These are phyloP conservation scores for Colostygia pectinataria DNA, from an alignment of 2,888 invertebrate genomes.

Conservation along the genomic window DNA sequence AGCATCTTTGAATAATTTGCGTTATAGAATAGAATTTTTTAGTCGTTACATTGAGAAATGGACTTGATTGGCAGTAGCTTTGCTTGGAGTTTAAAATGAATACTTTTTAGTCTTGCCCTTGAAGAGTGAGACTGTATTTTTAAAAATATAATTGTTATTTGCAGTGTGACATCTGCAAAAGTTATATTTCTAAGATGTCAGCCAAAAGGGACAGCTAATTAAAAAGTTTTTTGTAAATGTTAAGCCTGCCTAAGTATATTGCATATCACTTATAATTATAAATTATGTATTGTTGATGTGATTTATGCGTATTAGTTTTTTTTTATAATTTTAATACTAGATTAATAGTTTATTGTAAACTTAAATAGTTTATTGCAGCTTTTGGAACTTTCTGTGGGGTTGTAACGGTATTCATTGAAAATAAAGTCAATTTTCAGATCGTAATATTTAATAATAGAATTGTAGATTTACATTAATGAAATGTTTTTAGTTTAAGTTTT, in stretches of 20 bases:
- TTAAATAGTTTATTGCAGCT: conserved; percentile 39
- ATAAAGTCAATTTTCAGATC: conserved; percentile 17
- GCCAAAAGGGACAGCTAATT: conserved; percentile 3
- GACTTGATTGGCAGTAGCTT: conserved; percentile 29
- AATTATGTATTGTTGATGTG: conserved; percentile 54
- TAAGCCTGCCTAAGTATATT: conserved; percentile 78
- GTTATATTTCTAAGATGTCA: conserved; percentile 21
- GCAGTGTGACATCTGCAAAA: conserved; percentile 17
- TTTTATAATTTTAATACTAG: conserved; percentile 47
- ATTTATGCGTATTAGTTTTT: conserved; percentile 47
- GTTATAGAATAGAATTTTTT: conserved; percentile 18
- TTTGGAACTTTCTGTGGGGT: conserved; percentile 36
- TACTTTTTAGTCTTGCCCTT: conserved; percentile 21
- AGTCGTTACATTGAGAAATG: conserved; percentile 13
- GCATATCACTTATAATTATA: conserved; percentile 79
- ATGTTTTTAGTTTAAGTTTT: too few species aligned
- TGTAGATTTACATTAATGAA: conserved; percentile 2
- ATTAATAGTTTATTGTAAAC: conserved; percentile 37
- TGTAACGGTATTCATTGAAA: conserved; percentile 25
- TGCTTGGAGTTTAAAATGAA: conserved; percentile 18
- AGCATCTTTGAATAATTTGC: conserved; percentile 33
- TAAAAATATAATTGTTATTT: conserved; percentile 24
- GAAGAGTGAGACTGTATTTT: conserved; percentile 14
- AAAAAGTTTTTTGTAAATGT: conserved; percentile 33
- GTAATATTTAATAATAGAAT: too few species aligned